phyloP scores from a whole-genome alignment of 2,888 invertebrate species.

The Azorinus chamasolen region DNA sequence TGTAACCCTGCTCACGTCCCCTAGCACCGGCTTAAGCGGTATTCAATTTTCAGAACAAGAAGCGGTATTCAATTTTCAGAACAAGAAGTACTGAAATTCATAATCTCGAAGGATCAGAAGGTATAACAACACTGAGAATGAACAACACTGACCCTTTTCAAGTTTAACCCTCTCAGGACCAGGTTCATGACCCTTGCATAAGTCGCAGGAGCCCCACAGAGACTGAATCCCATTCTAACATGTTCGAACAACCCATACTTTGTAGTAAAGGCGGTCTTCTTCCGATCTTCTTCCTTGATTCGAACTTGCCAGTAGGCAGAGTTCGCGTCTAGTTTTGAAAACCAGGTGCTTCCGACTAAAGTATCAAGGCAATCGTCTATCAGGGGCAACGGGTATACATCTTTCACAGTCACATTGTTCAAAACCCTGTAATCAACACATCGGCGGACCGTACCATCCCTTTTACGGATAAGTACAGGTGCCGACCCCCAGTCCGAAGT shows the following conservation, averaged over 20 bases:
- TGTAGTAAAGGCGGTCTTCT: slow-evolving; percentile 70
- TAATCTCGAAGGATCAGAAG: too few relatives aligned
- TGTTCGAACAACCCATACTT: slow-evolving; percentile 65
- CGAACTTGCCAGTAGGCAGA: slow-evolving; percentile 61
- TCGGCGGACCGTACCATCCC: slow-evolving; percentile 39
- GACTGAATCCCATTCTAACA: slow-evolving; percentile 64
- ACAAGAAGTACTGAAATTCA: too few relatives aligned
- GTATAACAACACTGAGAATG: too few relatives aligned
- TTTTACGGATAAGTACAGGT: slow-evolving; percentile 51
- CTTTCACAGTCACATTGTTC: slow-evolving; percentile 47
- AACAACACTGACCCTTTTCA: too few relatives aligned
- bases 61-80: too few relatives aligned
- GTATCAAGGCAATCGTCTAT: slow-evolving; percentile 55
- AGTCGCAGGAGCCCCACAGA: slow-evolving; percentile 66
- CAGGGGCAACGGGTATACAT: slow-evolving; percentile 45
- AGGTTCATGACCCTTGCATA: slow-evolving; percentile 52
- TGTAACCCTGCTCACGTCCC: too few relatives aligned
- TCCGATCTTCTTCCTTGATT: slow-evolving; percentile 45
- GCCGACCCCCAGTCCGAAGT: too few relatives aligned
- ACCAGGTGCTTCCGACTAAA: slow-evolving; percentile 36
- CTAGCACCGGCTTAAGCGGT: too few relatives aligned
- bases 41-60: too few relatives aligned
- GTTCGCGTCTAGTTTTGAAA: too few relatives aligned
- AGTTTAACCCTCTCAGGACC: too few relatives aligned
- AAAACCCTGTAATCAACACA: slow-evolving; percentile 49